Evolutionary conservation across 2,888 invertebrate species (phyloP).

Genomic region (Drosophila setosimentum): DNA sequence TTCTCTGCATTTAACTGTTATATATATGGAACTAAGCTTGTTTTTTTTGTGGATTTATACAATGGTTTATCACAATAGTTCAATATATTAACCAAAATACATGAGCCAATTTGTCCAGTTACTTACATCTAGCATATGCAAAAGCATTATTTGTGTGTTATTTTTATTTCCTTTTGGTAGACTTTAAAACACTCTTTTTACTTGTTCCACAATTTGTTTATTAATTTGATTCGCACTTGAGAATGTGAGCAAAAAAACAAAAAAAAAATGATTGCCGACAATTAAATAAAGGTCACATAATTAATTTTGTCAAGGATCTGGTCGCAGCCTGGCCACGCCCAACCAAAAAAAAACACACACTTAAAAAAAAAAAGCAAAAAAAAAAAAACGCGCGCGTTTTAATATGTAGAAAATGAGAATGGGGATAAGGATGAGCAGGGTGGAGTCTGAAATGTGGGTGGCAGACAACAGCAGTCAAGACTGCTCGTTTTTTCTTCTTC

Average conservation of each 20-base stretch:
- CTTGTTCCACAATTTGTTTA: slow-evolving; percentile 2
- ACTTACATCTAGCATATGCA: slow-evolving; percentile 41
- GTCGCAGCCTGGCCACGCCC: slow-evolving; percentile 46
- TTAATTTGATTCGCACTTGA: slow-evolving; percentile 7
- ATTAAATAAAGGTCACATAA: slow-evolving; percentile 25
- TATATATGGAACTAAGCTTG: no score
- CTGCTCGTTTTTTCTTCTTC: background rate
- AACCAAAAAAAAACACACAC: slow-evolving; percentile 18
- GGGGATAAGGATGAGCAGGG: background rate
- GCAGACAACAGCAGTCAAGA: slow-evolving; percentile 17
- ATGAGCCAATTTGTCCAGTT: background rate
- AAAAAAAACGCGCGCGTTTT: slow-evolving; percentile 15
- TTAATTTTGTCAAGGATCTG: slow-evolving; percentile 28
- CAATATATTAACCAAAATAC: no score
- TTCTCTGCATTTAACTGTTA: no score
- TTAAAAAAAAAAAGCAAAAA: slow-evolving; percentile 5
- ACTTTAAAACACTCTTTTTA: background rate
- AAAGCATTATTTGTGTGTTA: slow-evolving; percentile 17
- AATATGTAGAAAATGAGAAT: background rate
- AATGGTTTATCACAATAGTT: no score
- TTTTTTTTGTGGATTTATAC: no score
- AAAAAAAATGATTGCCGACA: background rate
- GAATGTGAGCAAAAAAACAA: slow-evolving; percentile 7
- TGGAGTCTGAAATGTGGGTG: background rate
- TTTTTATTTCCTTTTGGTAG: background rate